Base-by-base conservation (phyloP, 2,888 invertebrate species). In the Zygaena filipendulae region DNA sequence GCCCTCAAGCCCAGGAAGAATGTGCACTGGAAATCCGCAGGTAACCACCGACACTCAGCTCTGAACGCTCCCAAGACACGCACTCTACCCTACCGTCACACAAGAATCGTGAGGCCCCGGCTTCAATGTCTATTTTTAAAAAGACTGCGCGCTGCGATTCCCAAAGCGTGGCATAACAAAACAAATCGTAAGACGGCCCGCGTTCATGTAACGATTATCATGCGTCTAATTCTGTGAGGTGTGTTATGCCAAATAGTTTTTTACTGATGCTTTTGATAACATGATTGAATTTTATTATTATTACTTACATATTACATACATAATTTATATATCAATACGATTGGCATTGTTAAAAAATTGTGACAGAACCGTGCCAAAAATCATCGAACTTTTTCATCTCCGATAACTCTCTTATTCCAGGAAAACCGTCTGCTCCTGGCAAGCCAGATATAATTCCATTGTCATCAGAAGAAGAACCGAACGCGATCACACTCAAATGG, bases 21-120 rank as follows among this genome's bases (percentile, higher is more conserved):
- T 81, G 87, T 90, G 51, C 90, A 89, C 77, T 91, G 91, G 91
- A 90, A 88, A 77, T 86, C 89, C 49, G 88, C 91, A 89, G 91
- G 91, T 91, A 87, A 75, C 39, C 42, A 40, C 47, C 36, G 21
- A 30, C 38, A 42, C 45, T 40, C 40, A 39, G 30, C 39, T 32
- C 27, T 18, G 29, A 27, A 21, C 29, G 33, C 39, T 13, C 35
- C 42, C 36, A n/a, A n/a, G n/a, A n/a, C 35, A 33, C 28, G 32
- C 32, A 30, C 36, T 25, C 37, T 34, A 25, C 29, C 23, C 29
- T 28, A 27, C 29, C 24, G 42, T 39, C 35, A 32, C 35, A 25
- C 26, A 35, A 32, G 28, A 35, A 39, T 40, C 38, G 32, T 36
- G 42, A 56, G 50, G 50, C 57, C 56, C 56, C 55, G 50, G 49